phyloP scores from a whole-genome alignment of 2,113 vertebrate genomes.

The Accipiter virgatus region DNA sequence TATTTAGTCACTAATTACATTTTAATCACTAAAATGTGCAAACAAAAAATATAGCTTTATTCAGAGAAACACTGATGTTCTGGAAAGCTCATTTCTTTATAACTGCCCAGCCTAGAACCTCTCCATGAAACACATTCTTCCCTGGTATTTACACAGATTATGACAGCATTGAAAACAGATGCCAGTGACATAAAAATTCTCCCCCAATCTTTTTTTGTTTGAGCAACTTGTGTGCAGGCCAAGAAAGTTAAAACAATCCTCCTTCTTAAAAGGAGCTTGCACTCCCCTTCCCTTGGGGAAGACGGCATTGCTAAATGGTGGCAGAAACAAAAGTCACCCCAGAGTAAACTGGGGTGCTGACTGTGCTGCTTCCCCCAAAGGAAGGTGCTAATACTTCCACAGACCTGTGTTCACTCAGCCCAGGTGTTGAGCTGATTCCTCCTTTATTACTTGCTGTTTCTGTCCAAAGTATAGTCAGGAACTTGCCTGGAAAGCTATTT shows the following conservation, averaged over 20 bases:
- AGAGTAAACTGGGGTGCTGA: not conserved
- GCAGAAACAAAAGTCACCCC: not conserved
- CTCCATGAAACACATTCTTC: not conserved
- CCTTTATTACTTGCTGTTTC: not conserved
- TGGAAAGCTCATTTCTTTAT: not conserved
- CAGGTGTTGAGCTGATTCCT: not conserved
- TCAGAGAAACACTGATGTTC: not conserved
- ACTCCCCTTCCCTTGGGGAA: not conserved
- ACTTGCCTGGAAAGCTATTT: not conserved
- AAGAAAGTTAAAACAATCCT: not conserved
- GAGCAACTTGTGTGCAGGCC: not conserved
- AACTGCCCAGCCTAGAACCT: not conserved
- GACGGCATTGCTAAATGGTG: not conserved
- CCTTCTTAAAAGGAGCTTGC: not conserved
- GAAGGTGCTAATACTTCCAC: not conserved
- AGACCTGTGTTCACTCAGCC: not conserved
- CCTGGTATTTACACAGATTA: not conserved
- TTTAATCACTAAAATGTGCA: not conserved
- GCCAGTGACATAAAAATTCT: not conserved
- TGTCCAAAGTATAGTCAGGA: not conserved
- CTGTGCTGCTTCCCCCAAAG: not conserved
- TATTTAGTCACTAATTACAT: conserved; percentile 9
- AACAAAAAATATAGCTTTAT: not conserved
- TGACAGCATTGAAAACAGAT: accelerated
- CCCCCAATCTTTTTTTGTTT: not conserved